Evolutionary conservation across 2,113 vertebrate genomes (phyloP).

Genomic region (Strigops habroptila): DNA sequence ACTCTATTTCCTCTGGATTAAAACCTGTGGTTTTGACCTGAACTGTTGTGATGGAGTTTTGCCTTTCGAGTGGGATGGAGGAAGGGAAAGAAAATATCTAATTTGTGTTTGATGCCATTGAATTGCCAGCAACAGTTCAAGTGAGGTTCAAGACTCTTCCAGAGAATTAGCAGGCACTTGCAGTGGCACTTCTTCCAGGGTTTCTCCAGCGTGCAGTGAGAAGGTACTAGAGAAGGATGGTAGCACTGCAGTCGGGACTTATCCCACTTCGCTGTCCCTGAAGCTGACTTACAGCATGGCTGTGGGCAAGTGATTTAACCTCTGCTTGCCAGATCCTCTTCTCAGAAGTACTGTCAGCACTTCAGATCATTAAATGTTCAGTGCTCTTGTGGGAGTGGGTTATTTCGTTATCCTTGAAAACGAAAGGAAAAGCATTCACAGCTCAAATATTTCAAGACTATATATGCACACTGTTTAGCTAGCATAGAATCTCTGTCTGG

Average conservation of each 20-base stretch:
- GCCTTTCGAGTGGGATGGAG: neutral
- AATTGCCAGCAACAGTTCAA: neutral
- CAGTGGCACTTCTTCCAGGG: neutral
- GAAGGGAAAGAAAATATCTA: neutral
- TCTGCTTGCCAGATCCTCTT: neutral
- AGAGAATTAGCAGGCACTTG: neutral
- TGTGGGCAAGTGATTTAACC: neutral
- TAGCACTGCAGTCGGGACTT: rapidly evolving
- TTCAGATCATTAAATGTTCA: neutral
- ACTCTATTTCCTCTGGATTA: neutral
- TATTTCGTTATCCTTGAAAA: neutral
- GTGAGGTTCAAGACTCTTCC: neutral
- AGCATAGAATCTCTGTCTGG: neutral
- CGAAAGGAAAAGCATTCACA: neutral
- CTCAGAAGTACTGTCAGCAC: neutral
- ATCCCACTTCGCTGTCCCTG: neutral
- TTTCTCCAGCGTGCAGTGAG: rapidly evolving
- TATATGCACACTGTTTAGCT: neutral
- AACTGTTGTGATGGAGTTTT: neutral
- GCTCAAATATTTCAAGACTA: neutral
- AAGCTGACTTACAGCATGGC: neutral
- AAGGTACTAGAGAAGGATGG: neutral
- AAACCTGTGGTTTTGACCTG: neutral
- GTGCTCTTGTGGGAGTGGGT: neutral
- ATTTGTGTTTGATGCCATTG: neutral